phyloP scores from a whole-genome alignment of 2,888 invertebrate genomes.

The Brachyptera risi region DNA sequence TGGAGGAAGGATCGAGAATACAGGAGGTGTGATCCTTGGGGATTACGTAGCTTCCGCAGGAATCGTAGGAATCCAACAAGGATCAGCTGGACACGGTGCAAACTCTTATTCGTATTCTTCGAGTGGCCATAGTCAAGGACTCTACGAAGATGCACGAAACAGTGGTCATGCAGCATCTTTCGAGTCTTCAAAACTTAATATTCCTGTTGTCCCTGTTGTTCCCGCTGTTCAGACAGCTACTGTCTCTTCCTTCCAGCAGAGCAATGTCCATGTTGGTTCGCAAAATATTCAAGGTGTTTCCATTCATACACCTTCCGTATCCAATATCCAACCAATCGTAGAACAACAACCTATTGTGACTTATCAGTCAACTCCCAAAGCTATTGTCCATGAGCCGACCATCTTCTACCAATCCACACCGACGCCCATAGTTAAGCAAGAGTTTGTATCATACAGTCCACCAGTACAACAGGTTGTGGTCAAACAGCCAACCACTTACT shows the following conservation, averaged over 20 bases:
- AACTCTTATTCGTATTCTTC: background rate
- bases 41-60: conserved; percentile 19
- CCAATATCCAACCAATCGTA: conserved; percentile 46
- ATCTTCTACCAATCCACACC: background rate
- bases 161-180: background rate
- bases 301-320: background rate
- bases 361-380: background rate
- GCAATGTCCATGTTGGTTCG: background rate
- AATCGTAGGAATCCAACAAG: background rate
- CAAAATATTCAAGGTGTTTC: conserved; percentile 23
- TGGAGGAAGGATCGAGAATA: conserved; percentile 39
- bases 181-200: background rate
- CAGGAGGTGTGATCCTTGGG: conserved; percentile 37
- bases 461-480: too few species aligned
- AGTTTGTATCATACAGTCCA: too few species aligned
- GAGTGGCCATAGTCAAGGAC: background rate
- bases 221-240: background rate
- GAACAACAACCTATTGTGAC: conserved; percentile 38
- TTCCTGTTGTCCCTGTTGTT: background rate
- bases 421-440: background rate
- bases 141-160: background rate
- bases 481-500: conserved; percentile 8
- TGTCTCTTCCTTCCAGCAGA: background rate
- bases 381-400: background rate
- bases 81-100: background rate